Evolutionary conservation across 1,140 invertebrate species (phyloP), one percentile per base, ranked within the genome.

Genomic region (Anadara kagoshimensis): DNA sequence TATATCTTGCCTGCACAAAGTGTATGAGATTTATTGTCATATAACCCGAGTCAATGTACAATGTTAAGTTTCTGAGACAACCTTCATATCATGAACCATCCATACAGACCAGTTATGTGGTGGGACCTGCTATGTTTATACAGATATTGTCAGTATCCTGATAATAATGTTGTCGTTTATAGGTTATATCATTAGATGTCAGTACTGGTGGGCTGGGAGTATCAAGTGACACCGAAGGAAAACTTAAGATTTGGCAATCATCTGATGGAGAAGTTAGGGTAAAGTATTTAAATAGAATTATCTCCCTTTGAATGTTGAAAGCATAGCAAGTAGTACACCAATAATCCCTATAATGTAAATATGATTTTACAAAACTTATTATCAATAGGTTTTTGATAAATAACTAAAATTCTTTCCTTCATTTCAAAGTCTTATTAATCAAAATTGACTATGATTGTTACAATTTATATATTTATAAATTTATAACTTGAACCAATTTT

Each of bases 161-260:
- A 16, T 47, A 22, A 10, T 16, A 10, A 51, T 58, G 10, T 56
- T 63, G 8, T 57, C 16, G 66, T 44, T 54, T 22, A 36, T 78
- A 91, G 90, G 86, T 93, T 12, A 73, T 91, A 5, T 90, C 90
- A 73, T 78, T 93, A 26, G 90, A 91, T 83, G 90, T 91, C 5
- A 91, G 91, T 62, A 83, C 90, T 76, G 92, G 91, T 78, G 92
- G 92, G 14, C 84, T 93, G 5, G 92, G 91, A 54, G 91, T 93
- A 20, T 93, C 93, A 49, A 91, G 91, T 65, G 92, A 92, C 86
- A 90, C 89, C 76, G 90, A 90, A 47, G 91, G 92, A 67, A 91
- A 91, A 78, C 81, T 94, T 11, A 78, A 90, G 63, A 85, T 94
- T n/a, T 94, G 93, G 93, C 91, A 93, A 79, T 91, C 91, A 49